Conservation (phyloP, 1,140 invertebrate genomes). For the Leptinotarsa texana region DNA sequence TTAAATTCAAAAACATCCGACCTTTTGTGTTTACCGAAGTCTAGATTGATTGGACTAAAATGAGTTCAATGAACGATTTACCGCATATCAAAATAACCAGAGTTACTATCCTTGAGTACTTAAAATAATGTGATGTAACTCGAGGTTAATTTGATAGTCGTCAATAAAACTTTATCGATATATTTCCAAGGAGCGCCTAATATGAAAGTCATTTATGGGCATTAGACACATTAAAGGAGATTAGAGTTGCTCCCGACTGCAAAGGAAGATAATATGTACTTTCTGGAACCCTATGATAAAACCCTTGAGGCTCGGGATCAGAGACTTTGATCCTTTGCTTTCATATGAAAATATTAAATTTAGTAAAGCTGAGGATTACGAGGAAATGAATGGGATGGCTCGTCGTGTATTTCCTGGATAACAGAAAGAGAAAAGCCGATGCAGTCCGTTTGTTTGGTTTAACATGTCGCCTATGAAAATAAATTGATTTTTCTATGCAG, state of each 20-base stretch:
- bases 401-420: conserved; percentile 3
- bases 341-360: conserved; percentile 28
- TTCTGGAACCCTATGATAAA: conserved; percentile 16
- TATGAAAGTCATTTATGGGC: conserved; percentile 21
- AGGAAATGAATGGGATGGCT: conserved; percentile 23
- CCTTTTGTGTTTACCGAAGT: too few species aligned
- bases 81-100: too few species aligned
- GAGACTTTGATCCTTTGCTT: conserved; percentile 23
- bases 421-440: too few species aligned
- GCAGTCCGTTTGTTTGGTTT: too few species aligned
- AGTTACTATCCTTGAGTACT: neutral
- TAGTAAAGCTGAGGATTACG: neutral
- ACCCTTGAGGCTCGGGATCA: conserved; percentile 21
- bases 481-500: too few species aligned
- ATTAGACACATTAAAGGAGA: conserved; percentile 24
- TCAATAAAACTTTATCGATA: conserved; percentile 27
- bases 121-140: neutral
- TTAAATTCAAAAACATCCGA: too few species aligned
- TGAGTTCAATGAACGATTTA: too few species aligned
- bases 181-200: conserved; percentile 16
- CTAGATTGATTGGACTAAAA: too few species aligned
- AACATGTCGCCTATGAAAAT: too few species aligned
- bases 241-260: conserved; percentile 19
- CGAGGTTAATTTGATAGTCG: neutral
- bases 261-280: conserved; percentile 25